Evolutionary conservation across 2,888 invertebrate species (phyloP).

Genomic region (Troilus luridus): DNA sequence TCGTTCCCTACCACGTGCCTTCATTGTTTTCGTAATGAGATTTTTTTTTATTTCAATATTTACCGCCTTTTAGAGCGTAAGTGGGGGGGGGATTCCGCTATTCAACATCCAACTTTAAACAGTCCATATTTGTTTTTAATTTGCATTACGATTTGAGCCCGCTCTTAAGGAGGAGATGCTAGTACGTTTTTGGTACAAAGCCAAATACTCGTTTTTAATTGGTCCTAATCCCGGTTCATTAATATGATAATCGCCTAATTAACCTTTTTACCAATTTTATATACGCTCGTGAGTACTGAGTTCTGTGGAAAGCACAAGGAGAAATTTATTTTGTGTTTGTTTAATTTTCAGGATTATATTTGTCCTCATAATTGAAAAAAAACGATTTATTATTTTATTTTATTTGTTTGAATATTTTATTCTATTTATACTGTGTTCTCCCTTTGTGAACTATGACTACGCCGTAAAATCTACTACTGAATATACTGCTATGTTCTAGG

Average conservation of each 20-base stretch:
- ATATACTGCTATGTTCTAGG: no score
- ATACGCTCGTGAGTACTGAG: no score
- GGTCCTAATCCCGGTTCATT: not conserved
- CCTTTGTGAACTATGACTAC: no score
- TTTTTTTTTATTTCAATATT: slow-evolving; percentile 29
- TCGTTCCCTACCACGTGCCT: not conserved
- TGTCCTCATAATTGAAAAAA: no score
- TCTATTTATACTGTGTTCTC: no score
- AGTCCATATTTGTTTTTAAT: slow-evolving; percentile 18
- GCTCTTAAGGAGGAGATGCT: not conserved
- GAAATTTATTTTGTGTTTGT: no score
- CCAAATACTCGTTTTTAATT: not conserved
- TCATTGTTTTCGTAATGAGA: slow-evolving; percentile 16
- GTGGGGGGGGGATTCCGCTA: not conserved
- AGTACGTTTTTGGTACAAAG: not conserved
- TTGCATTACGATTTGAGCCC: not conserved
- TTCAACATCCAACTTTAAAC: not conserved
- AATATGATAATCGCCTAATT: not conserved
- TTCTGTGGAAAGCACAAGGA: no score
- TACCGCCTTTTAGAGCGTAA: slow-evolving; percentile 15
- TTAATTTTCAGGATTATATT: no score
- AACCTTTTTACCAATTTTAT: no score
- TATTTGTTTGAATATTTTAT: no score
- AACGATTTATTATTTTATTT: no score
- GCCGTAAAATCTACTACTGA: no score